Percentiles rank a stretch among this genome's conserved stretches.
Evolutionary conservation across 2,113 vertebrate genomes (phyloP).

Genomic region (Nothocercus julius): DNA sequence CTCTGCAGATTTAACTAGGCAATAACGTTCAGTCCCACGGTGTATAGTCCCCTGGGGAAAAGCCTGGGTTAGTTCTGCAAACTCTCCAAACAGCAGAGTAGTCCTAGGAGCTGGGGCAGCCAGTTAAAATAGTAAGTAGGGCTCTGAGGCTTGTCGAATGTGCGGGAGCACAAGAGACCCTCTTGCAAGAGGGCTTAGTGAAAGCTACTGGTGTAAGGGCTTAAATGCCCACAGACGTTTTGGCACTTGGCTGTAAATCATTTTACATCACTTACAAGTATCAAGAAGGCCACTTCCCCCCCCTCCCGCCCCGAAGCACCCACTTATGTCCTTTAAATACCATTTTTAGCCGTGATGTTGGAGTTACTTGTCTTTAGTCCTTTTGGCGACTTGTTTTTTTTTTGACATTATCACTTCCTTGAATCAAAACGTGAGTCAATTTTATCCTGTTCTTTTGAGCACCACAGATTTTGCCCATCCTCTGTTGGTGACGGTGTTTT

Average conservation of each 20-base stretch:
- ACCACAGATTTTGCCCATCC: background rate
- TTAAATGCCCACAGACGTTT: constrained; percentile 30
- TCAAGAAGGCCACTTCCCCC: background rate
- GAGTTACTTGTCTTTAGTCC: background rate
- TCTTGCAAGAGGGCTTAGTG: background rate
- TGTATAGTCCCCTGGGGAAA: background rate
- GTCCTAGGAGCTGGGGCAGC: constrained; percentile 2
- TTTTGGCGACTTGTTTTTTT: background rate
- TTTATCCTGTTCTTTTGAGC: background rate
- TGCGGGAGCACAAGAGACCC: background rate
- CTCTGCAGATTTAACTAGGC: background rate
- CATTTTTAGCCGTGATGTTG: background rate
- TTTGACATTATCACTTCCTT: background rate
- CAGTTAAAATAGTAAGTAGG: constrained; percentile 50
- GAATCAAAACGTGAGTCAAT: background rate
- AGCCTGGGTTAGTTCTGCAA: constrained; percentile 23
- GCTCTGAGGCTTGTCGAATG: background rate
- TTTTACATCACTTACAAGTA: background rate
- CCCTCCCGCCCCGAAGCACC: background rate
- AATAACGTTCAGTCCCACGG: constrained; percentile 13
- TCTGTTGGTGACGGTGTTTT: background rate
- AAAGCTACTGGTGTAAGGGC: background rate
- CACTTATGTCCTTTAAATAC: background rate
- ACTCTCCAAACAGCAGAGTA: background rate
- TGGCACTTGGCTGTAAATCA: background rate